Evolutionary conservation across 2,113 vertebrate species (phyloP), one percentile per base, ranked within the genome.

Genomic region (Otocyon megalotis): DNA sequence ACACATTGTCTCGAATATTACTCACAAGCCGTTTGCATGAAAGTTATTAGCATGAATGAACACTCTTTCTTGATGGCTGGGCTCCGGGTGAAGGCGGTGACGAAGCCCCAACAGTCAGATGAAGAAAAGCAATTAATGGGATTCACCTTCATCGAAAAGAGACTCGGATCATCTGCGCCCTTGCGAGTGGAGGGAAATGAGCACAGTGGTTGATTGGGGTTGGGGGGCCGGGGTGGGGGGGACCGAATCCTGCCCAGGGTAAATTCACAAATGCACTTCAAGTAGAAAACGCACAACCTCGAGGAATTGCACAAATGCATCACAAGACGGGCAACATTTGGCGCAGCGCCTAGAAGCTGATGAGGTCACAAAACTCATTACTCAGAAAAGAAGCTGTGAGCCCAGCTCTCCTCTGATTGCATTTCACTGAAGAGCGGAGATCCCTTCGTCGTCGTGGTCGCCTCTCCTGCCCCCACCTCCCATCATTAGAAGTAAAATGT

Each of bases 321-420:
- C 95, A 88, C 56, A 77, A 65, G 90, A 96, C 43, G 43, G 43
- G 43, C 32, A 43, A 76, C 94, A 77, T 82, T 28, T 97, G 97
- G 95, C 97, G 65, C 62, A 11, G 5, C n/a, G 97, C 97, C 96
- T 91, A 9, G 97, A 90, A 93, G 82, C 90, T 56, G 77, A 91
- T 88, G 86, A 97, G 97, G 95, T 97, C 97, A 96, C 90, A 77
- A 94, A 94, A 82, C 82, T 96, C 91, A 67, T 96, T 92, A 83
- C 74, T 97, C 74, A 80, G 95, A 80, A 96, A 95, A 96, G 89
- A 53, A 76, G 84, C 69, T 2, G 2, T 0, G 32, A 74, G 93
- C 88, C 85, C 69, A 43, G 22, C 77, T 86, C 35, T 83, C 77
- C 11, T 63, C 67, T 24, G 5, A 13, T 19, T 14, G 32, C 50